Evolutionary conservation across 2,888 invertebrate species (phyloP).

Genomic region (Sinodicranocentrus sp.): DNA sequence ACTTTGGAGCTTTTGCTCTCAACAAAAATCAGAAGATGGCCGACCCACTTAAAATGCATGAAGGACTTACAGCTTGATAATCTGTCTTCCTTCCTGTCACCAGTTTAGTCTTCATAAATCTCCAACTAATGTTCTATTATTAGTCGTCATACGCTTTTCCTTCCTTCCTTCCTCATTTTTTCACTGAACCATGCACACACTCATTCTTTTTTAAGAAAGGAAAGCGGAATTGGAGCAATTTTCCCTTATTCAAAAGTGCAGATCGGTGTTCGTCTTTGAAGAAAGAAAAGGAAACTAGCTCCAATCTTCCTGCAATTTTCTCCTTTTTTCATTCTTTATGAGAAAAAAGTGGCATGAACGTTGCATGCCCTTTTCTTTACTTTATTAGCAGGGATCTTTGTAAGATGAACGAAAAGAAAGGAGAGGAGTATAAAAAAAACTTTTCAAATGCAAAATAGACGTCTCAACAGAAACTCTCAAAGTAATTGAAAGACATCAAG

Average conservation of each 20-base stretch:
- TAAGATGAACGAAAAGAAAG: background rate
- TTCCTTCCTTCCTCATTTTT: conserved; percentile 33
- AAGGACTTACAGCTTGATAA: conserved; percentile 60
- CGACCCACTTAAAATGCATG: conserved; percentile 62
- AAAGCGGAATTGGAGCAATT: background rate
- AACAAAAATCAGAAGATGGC: conserved; percentile 10
- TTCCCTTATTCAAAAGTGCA: conserved; percentile 16
- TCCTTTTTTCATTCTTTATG: conserved; percentile 29
- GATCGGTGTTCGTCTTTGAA: conserved; percentile 17
- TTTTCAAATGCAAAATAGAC: conserved; percentile 37
- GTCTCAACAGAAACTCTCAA: background rate
- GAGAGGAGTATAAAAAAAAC: background rate
- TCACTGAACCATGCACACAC: background rate
- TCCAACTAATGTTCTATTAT: conserved; percentile 64
- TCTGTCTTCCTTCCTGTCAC: conserved; percentile 66
- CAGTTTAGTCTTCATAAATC: conserved; percentile 65
- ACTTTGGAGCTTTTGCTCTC: conserved; percentile 20
- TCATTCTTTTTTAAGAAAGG: conserved; percentile 5
- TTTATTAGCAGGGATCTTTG: conserved; percentile 8
- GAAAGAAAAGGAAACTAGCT: too few species aligned
- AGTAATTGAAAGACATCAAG: conserved; percentile 48
- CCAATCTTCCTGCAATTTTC: conserved; percentile 54
- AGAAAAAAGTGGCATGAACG: conserved; percentile 16
- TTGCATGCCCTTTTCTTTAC: background rate
- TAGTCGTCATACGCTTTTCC: conserved; percentile 57